Evolutionary conservation across 2,797 vertebrate species (phyloP).

Genomic region (Karalla daura): DNA sequence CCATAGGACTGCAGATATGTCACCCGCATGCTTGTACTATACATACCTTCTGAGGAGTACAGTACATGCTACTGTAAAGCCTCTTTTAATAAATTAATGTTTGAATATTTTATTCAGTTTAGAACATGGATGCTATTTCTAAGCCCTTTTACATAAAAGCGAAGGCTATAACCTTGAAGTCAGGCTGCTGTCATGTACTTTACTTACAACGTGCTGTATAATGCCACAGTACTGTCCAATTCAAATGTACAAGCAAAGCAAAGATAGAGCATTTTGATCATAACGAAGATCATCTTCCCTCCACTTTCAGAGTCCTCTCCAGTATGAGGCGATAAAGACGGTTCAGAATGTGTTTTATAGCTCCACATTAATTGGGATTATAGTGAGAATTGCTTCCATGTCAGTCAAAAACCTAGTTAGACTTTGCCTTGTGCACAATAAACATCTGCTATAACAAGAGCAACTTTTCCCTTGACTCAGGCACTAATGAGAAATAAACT

Average conservation of each 20-base stretch:
- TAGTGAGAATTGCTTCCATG: constrained; percentile 41
- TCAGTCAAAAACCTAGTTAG: constrained; percentile 53
- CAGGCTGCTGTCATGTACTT: too few relatives aligned
- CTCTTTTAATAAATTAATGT: neutral
- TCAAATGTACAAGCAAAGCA: constrained; percentile 5
- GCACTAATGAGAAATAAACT: constrained; percentile 69
- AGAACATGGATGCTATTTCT: neutral
- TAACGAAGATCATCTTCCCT: constrained; percentile 23
- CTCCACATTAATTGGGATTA: constrained; percentile 50
- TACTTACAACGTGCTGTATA: neutral
- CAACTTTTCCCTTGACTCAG: constrained; percentile 36
- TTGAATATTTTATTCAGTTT: neutral
- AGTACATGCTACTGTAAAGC: neutral
- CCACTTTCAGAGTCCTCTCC: constrained; percentile 36
- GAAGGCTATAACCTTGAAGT: neutral
- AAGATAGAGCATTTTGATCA: constrained; percentile 14
- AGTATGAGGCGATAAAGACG: constrained; percentile 31
- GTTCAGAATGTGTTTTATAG: constrained; percentile 55
- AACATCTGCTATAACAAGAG: constrained; percentile 52
- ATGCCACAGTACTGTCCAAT: neutral
- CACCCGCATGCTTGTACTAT: neutral
- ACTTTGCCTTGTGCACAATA: constrained; percentile 66
- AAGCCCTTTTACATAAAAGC: neutral
- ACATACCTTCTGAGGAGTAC: neutral
- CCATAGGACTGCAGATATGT: neutral